Conservation (phyloP, 2,797 vertebrate genomes). For the Phataginus tetradactyla region DNA sequence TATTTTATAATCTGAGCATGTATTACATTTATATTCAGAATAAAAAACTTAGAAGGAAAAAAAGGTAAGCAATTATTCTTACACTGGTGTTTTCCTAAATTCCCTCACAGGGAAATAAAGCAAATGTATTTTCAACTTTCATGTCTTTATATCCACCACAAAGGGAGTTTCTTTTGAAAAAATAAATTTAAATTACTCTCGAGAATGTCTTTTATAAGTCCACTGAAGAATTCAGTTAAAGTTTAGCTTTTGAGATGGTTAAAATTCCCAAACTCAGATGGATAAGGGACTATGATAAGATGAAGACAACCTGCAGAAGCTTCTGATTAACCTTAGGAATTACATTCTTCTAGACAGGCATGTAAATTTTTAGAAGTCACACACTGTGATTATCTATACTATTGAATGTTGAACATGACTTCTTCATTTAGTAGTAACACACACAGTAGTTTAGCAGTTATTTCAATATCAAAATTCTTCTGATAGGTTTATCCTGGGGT, state of each 20-base stretch:
- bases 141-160: background rate
- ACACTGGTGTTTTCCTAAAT: slow-evolving; percentile 4
- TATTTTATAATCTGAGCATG: slow-evolving; percentile 19
- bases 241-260: slow-evolving; percentile 51
- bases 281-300: background rate
- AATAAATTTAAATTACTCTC: slow-evolving; percentile 1
- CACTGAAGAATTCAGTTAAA: slow-evolving; percentile 52
- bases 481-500: background rate
- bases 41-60: slow-evolving; percentile 47
- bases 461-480: slow-evolving; percentile 28
- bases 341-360: background rate
- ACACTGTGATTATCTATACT: background rate
- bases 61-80: slow-evolving; percentile 35
- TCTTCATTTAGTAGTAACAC: slow-evolving; percentile 21
- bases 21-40: slow-evolving; percentile 51
- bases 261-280: background rate
- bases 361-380: background rate
- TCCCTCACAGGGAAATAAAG: background rate
- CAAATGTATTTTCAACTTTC: background rate
- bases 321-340: slow-evolving; percentile 12
- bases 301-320: background rate
- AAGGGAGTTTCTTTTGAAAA: slow-evolving; percentile 42
- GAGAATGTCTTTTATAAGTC: slow-evolving; percentile 33
- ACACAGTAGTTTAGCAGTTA: background rate
- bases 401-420: background rate